Conservation (phyloP, 2,888 invertebrate species). For the Brenthis hecate region DNA sequence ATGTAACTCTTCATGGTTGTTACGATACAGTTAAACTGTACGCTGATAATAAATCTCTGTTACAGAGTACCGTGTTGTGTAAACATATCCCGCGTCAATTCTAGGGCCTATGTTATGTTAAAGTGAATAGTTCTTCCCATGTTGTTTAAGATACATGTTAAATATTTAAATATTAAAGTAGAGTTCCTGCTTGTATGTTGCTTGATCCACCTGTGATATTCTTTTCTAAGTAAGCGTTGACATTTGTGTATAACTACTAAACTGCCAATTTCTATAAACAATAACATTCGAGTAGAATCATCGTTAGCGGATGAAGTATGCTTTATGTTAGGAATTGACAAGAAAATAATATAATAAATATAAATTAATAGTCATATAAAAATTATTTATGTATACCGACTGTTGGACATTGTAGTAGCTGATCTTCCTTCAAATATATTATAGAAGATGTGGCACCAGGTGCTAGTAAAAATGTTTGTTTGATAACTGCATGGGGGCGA, state of each 20-base stretch:
- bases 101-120: constrained; percentile 60
- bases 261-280: constrained; percentile 60
- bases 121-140: constrained; percentile 47
- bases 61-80: constrained; percentile 56
- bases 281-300: constrained; percentile 51
- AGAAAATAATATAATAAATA: constrained; percentile 35
- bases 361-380: constrained; percentile 34
- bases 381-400: constrained; percentile 46
- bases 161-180: constrained; percentile 58
- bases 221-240: constrained; percentile 56
- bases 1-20: constrained; percentile 61
- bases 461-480: constrained; percentile 47
- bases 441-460: constrained; percentile 32
- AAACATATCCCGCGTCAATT: constrained; percentile 74
- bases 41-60: constrained; percentile 51
- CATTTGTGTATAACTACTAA: constrained; percentile 57
- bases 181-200: constrained; percentile 79
- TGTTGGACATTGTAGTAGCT: constrained; percentile 41
- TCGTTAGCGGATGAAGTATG: constrained; percentile 51
- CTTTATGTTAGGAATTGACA: constrained; percentile 49
- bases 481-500: constrained; percentile 75
- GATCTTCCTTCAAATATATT: constrained; percentile 13
- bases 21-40: constrained; percentile 51
- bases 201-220: constrained; percentile 79
- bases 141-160: constrained; percentile 46